Evolutionary conservation across 2,888 invertebrate genomes (phyloP).

Genomic region (Subacronicta megacephala): DNA sequence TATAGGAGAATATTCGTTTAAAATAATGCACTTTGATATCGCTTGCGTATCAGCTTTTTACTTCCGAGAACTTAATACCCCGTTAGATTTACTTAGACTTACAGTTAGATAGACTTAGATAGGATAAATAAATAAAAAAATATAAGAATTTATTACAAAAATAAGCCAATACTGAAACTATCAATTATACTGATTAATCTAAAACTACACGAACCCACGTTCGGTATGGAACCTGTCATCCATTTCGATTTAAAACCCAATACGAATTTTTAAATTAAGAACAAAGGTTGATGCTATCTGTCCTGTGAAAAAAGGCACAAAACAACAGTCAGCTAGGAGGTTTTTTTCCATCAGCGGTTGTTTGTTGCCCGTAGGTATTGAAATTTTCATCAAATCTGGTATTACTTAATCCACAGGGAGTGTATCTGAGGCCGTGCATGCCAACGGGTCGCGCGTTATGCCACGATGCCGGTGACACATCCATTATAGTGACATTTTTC

Average conservation of each 20-base stretch:
- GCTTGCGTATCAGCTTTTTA: no score
- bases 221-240: no score
- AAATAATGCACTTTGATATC: constrained; percentile 19
- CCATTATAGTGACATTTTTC: constrained; percentile 88
- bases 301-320: constrained; percentile 22
- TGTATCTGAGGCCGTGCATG: constrained; percentile 76
- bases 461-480: constrained; percentile 87
- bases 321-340: constrained; percentile 41
- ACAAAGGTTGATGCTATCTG: constrained; percentile 10
- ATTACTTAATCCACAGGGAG: constrained; percentile 80
- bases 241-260: constrained; percentile 17
- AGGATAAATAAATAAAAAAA: no score
- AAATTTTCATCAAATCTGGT: constrained; percentile 74
- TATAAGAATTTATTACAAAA: neutral
- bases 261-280: constrained; percentile 10
- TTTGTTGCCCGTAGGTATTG: constrained; percentile 55
- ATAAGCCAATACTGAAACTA: no score
- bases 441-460: constrained; percentile 79
- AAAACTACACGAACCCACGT: neutral
- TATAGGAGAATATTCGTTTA: constrained; percentile 56
- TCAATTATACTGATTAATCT: no score
- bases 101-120: no score
- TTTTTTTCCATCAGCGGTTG: constrained; percentile 51
- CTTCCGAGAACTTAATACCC: neutral
- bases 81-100: neutral